Evolutionary conservation across 2,113 vertebrate species (phyloP).

Genomic region (Nyctereutes procyonoides): DNA sequence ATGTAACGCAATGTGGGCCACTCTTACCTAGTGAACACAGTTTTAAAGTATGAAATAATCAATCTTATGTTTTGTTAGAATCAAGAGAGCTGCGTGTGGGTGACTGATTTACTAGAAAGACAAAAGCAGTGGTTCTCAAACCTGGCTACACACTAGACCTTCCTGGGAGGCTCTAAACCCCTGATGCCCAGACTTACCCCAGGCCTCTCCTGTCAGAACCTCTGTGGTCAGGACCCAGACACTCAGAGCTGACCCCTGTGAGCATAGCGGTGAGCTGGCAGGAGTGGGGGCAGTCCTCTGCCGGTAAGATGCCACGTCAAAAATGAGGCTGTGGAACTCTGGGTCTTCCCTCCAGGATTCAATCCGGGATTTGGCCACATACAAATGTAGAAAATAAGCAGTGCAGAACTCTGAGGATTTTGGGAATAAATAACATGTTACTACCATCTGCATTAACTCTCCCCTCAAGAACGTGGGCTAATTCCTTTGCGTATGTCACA

Average conservation of each 20-base stretch:
- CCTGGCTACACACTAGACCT: neutral
- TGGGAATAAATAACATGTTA: neutral
- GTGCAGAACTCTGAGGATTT: neutral
- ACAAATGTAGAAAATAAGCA: neutral
- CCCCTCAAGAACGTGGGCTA: neutral
- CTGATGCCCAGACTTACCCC: neutral
- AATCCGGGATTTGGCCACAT: neutral
- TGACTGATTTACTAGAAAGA: neutral
- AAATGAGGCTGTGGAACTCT: neutral
- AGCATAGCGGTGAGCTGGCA: neutral
- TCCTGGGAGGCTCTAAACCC: neutral
- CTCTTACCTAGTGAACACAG: neutral
- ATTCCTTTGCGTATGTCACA: neutral
- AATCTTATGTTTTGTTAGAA: neutral
- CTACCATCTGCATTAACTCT: neutral
- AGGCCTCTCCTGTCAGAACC: neutral
- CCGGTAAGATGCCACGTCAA: neutral
- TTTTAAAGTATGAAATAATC: neutral
- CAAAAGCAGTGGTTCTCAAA: neutral
- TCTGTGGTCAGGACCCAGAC: neutral
- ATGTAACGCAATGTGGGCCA: neutral
- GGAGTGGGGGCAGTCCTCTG: fast-evolving
- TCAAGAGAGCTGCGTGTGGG: neutral
- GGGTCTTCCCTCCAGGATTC: neutral
- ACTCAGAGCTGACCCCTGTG: neutral